Percentiles rank a stretch among this genome's conserved stretches.
These are phyloP conservation scores for Notospermus geniculatus DNA, from an alignment of 1,140 invertebrate species.

Conservation along the genomic window DNA sequence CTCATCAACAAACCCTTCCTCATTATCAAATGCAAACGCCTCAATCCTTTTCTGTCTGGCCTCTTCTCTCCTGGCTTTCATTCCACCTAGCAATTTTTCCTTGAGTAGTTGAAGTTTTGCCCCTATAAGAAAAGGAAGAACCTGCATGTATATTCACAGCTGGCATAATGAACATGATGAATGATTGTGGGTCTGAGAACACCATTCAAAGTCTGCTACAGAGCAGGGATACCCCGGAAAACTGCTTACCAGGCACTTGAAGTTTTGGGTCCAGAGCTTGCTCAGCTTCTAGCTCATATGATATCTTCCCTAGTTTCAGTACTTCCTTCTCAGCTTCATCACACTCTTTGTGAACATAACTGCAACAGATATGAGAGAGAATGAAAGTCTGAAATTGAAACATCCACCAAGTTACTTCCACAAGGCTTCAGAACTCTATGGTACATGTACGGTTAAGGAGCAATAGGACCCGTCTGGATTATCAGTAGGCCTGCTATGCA, in stretches of 20 bases:
- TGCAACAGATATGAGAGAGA: neutral
- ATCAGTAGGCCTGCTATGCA: no score
- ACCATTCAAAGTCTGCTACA: conserved; percentile 26
- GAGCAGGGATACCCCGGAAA: conserved; percentile 19
- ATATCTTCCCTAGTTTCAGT: conserved; percentile 45
- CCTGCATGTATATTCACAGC: conserved; percentile 12
- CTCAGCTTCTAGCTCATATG: conserved; percentile 34
- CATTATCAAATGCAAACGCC: conserved; percentile 56
- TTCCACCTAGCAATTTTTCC: conserved; percentile 65
- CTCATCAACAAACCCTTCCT: conserved; percentile 40
- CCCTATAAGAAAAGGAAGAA: neutral
- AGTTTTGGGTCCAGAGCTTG: conserved; percentile 17
- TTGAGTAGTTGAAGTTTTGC: conserved; percentile 63
- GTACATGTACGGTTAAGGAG: no score
- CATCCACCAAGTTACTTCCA: no score
- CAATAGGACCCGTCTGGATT: no score
- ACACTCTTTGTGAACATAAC: conserved; percentile 32
- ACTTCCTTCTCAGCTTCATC: conserved; percentile 29
- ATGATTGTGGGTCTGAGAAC: no score
- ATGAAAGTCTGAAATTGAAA: no score
- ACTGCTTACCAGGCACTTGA: conserved; percentile 9
- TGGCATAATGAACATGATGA: no score
- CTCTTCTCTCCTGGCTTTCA: conserved; percentile 62
- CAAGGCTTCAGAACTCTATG: no score
- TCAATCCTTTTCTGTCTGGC: conserved; percentile 64